phyloP scores from a whole-genome alignment of 2,113 vertebrate genomes.

The Hoplias malabaricus region DNA sequence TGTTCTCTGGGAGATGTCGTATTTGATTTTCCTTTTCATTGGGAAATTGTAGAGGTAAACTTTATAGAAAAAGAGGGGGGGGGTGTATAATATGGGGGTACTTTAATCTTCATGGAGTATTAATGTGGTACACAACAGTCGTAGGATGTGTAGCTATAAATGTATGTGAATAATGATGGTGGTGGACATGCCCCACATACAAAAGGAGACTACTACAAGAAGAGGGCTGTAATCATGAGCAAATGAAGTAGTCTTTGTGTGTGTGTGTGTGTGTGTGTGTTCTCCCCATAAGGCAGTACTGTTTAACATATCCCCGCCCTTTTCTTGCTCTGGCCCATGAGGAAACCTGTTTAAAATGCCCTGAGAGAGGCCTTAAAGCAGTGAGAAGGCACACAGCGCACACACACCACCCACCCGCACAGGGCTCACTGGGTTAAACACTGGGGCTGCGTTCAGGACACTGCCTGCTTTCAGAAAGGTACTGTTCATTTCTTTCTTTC shows the following conservation, averaged over 20 bases:
- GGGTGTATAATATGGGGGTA: too few relatives aligned
- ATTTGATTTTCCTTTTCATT: too few relatives aligned
- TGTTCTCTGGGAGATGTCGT: too few relatives aligned
- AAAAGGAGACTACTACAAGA: background rate
- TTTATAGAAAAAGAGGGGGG: too few relatives aligned
- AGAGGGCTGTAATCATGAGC: background rate
- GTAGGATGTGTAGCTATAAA: too few relatives aligned
- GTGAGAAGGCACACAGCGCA: background rate
- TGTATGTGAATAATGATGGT: too few relatives aligned
- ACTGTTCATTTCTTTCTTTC: background rate
- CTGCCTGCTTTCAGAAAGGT: background rate
- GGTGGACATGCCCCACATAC: background rate
- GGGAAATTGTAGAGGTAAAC: too few relatives aligned
- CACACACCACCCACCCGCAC: conserved; percentile 1
- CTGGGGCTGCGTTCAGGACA: background rate
- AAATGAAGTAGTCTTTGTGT: background rate
- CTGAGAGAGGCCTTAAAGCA: conserved; percentile 23
- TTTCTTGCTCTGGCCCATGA: conserved; percentile 1
- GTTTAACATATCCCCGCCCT: conserved; percentile 4
- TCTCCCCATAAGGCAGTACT: conserved; percentile 1
- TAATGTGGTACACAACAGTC: too few relatives aligned
- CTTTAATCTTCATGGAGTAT: too few relatives aligned
- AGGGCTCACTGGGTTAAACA: background rate
- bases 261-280: background rate
- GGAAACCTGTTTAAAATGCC: conserved; percentile 44